phyloP scores from a whole-genome alignment of 2,797 vertebrate genomes.

The Poliocrania exsul region DNA sequence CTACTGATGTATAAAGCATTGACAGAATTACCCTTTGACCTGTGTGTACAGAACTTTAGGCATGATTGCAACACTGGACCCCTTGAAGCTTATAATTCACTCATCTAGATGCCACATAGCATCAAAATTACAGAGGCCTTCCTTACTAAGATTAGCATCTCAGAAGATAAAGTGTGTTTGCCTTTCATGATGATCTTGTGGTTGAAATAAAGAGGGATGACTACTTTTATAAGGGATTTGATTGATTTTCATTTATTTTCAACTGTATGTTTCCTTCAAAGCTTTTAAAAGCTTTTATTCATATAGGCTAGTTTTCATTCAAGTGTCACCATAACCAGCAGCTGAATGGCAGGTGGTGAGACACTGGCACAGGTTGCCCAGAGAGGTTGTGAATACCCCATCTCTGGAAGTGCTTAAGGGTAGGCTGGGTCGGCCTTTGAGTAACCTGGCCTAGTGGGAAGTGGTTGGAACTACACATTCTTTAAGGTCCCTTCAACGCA shows the following conservation, averaged over 20 bases:
- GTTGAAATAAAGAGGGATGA: background rate
- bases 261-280: background rate
- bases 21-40: background rate
- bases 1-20: background rate
- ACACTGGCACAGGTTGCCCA: fast-evolving
- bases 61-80: background rate
- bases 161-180: background rate
- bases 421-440: background rate
- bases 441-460: background rate
- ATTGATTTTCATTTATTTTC: background rate
- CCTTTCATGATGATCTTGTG: background rate
- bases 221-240: background rate
- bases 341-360: background rate
- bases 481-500: background rate
- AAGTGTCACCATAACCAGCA: background rate
- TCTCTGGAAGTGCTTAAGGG: background rate
- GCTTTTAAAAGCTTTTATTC: background rate
- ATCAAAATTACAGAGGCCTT: background rate
- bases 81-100: background rate
- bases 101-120: no score
- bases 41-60: background rate
- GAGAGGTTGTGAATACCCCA: background rate
- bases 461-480: no score
- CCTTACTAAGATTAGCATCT: background rate
- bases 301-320: background rate